Conservation (phyloP, 2,797 vertebrate species). For the Octomys mimax region DNA sequence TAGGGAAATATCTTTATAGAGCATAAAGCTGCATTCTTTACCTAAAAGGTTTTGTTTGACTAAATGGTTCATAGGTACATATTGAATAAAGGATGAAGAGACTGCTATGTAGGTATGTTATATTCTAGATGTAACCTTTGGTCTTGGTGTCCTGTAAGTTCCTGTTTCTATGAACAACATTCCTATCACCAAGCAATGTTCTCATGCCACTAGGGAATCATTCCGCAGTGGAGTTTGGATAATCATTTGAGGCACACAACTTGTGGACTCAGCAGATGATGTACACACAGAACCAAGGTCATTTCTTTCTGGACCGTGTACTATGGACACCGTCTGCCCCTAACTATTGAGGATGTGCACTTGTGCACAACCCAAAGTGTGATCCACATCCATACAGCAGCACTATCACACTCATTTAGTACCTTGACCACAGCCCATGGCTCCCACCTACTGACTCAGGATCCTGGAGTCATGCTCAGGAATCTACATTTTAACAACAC, state of each 20-base stretch:
- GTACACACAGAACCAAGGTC: not conserved
- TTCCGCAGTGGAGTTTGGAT: not conserved
- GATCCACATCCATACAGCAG: fast-evolving
- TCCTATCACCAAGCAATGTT: not conserved
- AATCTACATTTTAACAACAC: slow-evolving; percentile 4
- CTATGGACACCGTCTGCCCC: not conserved
- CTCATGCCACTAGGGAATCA: not conserved
- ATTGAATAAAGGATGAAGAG: slow-evolving; percentile 8
- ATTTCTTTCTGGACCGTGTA: not conserved
- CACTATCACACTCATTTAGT: not conserved
- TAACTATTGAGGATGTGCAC: not conserved
- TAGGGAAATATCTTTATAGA: not conserved
- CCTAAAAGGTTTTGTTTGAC: not conserved
- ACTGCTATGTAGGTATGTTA: not conserved
- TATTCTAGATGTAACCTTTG: slow-evolving; percentile 4
- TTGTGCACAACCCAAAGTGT: not conserved
- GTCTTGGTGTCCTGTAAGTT: not conserved
- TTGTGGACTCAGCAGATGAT: not conserved
- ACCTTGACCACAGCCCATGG: not conserved
- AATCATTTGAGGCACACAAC: not conserved
- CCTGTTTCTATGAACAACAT: not conserved
- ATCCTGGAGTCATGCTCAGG: not conserved
- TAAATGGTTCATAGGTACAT: not conserved
- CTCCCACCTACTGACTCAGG: not conserved
- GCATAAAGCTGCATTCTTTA: not conserved